Conservation (phyloP, 2,888 invertebrate genomes). For the Pelosia muscerda region DNA sequence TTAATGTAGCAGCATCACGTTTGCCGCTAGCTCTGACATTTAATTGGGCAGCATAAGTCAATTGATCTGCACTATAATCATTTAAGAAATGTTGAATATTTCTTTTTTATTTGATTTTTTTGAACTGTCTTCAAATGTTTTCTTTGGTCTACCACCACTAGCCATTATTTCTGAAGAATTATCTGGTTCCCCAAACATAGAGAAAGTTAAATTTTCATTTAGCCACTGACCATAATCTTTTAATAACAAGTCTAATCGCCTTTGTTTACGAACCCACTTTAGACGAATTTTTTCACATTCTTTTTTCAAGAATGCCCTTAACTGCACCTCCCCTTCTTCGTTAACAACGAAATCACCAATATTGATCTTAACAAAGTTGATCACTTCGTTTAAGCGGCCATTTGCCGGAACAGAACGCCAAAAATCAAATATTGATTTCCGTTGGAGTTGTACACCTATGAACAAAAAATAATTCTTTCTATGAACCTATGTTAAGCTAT, state of each 20-base stretch:
- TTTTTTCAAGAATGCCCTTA: slow-evolving; percentile 15
- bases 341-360: slow-evolving; percentile 14
- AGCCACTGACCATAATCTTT: slow-evolving; percentile 16
- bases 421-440: slow-evolving; percentile 22
- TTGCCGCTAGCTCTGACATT: slow-evolving; percentile 28
- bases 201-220: slow-evolving; percentile 14
- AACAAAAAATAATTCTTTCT: background rate
- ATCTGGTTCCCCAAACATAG: slow-evolving; percentile 7
- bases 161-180: background rate
- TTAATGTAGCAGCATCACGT: slow-evolving; percentile 25
- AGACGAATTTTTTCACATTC: slow-evolving; percentile 23
- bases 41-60: slow-evolving; percentile 24
- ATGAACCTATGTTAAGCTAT: background rate
- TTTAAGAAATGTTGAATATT: no score
- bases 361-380: slow-evolving; percentile 22
- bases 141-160: slow-evolving; percentile 18
- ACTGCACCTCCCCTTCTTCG: slow-evolving; percentile 14
- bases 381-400: slow-evolving; percentile 25
- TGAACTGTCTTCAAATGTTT: slow-evolving; percentile 16
- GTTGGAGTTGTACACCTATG: no score
- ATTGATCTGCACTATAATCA: no score
- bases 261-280: slow-evolving; percentile 23
- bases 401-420: slow-evolving; percentile 28
- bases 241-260: slow-evolving; percentile 25
- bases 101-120: slow-evolving; percentile 16